Evolutionary conservation across 2,888 invertebrate genomes (phyloP).

Genomic region (Cerastis rubricosa): DNA sequence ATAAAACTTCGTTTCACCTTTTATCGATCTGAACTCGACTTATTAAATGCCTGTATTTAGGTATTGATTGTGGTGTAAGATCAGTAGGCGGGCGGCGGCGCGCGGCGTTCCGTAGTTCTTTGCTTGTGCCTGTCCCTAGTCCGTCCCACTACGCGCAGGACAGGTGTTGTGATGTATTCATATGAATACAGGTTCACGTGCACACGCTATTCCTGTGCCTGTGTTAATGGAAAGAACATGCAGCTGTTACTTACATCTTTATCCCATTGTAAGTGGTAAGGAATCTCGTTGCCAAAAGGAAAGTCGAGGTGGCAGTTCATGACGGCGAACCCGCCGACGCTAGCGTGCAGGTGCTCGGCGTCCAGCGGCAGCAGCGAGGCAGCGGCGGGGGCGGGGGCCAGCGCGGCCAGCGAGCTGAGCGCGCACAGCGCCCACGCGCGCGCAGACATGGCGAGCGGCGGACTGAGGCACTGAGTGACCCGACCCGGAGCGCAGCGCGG

Average conservation of each 20-base stretch:
- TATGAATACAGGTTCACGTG: neutral
- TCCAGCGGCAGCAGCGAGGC: conserved; percentile 83
- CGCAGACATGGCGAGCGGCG: conserved; percentile 34
- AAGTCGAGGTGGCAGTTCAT: conserved; percentile 97
- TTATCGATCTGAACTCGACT: no score
- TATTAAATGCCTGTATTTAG: no score
- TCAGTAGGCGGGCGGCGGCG: neutral
- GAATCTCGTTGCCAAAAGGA: conserved; percentile 95
- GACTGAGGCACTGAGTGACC: conserved; percentile 41
- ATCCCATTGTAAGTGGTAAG: conserved; percentile 97
- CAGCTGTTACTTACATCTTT: conserved; percentile 93
- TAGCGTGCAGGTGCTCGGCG: conserved; percentile 91
- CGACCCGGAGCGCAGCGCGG: conserved; percentile 46
- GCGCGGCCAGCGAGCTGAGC: conserved; percentile 25
- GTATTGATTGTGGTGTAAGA: no score
- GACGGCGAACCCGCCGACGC: conserved; percentile 94
- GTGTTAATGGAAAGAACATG: conserved; percentile 5
- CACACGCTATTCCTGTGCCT: neutral
- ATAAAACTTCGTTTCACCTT: no score
- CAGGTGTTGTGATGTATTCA: neutral
- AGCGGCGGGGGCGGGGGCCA: conserved; percentile 53
- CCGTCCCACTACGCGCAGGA: no score
- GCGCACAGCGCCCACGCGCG: conserved; percentile 42
- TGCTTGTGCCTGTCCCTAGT: neutral
- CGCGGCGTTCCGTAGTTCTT: neutral